Percentiles rank a stretch among this genome's conserved stretches.
phyloP scores from a whole-genome alignment of 2,797 vertebrate genomes.

The Podarcis lilfordi region DNA sequence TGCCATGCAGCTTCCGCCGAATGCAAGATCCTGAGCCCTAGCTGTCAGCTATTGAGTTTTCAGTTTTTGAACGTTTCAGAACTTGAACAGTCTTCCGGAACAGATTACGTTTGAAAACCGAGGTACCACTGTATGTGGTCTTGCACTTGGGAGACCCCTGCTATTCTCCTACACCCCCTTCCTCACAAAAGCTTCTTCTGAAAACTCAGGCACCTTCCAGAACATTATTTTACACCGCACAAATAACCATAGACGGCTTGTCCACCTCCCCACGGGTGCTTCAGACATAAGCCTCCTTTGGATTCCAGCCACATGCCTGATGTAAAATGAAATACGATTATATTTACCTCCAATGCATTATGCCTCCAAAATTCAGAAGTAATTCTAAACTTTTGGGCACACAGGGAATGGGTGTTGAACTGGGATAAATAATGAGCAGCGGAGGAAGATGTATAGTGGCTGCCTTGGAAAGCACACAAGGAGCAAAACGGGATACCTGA shows the following conservation, averaged over 20 bases:
- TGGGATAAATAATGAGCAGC: neutral
- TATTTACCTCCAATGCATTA: neutral
- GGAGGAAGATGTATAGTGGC: neutral
- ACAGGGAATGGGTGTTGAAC: neutral
- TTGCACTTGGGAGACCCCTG: neutral
- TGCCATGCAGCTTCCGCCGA: too few relatives aligned
- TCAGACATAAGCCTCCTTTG: neutral
- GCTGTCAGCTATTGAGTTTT: too few relatives aligned
- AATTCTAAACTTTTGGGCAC: neutral
- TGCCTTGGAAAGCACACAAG: neutral
- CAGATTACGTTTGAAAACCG: too few relatives aligned
- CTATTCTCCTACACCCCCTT: neutral
- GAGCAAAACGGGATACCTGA: neutral
- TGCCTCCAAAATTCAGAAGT: neutral
- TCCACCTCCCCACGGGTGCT: neutral
- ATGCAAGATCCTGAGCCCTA: too few relatives aligned
- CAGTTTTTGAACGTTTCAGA: too few relatives aligned
- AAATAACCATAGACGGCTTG: neutral
- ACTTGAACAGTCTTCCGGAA: too few relatives aligned
- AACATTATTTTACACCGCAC: neutral
- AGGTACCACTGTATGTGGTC: too few relatives aligned
- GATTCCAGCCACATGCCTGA: neutral
- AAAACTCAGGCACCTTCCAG: neutral
- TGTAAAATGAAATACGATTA: neutral
- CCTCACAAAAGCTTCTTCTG: neutral